Evolutionary conservation across 1,140 invertebrate genomes (phyloP).

Genomic region (Camponotus vicinus): DNA sequence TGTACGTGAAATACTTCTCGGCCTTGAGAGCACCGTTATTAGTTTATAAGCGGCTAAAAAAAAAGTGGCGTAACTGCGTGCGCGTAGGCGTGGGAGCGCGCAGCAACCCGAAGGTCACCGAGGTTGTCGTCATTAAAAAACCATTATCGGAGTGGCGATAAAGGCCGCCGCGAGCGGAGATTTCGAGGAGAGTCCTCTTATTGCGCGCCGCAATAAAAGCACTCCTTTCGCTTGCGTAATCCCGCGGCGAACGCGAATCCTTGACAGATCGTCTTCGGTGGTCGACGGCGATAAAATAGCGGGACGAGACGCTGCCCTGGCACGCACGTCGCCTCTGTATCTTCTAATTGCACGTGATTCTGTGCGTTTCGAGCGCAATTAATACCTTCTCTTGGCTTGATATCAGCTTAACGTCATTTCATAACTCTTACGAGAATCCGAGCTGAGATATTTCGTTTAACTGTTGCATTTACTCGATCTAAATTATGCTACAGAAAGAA

Average conservation of each 20-base stretch:
- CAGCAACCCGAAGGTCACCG: slow-evolving; percentile 52
- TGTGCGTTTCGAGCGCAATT: neutral
- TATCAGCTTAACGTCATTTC: neutral
- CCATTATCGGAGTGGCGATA: slow-evolving; percentile 20
- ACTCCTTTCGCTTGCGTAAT: slow-evolving; percentile 46
- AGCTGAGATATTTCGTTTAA: neutral
- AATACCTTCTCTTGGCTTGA: slow-evolving; percentile 49
- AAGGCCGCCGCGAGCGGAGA: slow-evolving; percentile 17
- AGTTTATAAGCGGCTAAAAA: slow-evolving; percentile 36
- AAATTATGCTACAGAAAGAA: neutral
- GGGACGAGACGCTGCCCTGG: slow-evolving; percentile 15
- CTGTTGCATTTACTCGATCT: neutral
- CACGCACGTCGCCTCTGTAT: neutral
- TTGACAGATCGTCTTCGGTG: slow-evolving; percentile 43
- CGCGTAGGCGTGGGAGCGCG: slow-evolving; percentile 66
- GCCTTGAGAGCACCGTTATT: slow-evolving; percentile 48
- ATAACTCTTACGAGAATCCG: neutral
- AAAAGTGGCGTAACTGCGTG: slow-evolving; percentile 44
- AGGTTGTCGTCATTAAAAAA: slow-evolving; percentile 51
- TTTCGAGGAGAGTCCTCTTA: slow-evolving; percentile 19
- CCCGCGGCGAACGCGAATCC: neutral
- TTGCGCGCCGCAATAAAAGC: neutral
- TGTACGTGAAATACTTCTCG: slow-evolving; percentile 10
- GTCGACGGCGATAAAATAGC: slow-evolving; percentile 24
- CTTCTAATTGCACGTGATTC: slow-evolving; percentile 11